phyloP scores from a whole-genome alignment of 2,113 vertebrate genomes.

The Platanista minor region DNA sequence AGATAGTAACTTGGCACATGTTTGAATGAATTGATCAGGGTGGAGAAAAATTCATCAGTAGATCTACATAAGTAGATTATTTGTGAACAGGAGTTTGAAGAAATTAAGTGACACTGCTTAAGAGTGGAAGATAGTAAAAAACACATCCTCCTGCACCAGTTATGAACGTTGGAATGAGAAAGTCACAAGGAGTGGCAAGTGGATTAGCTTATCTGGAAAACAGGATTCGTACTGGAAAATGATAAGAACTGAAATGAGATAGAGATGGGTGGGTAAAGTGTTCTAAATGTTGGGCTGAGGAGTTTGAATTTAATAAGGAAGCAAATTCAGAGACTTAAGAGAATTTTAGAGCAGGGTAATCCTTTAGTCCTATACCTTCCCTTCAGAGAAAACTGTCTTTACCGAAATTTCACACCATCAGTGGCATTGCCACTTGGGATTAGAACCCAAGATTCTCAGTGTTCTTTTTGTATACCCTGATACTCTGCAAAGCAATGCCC shows the following conservation, averaged over 20 bases:
- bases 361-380: neutral
- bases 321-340: neutral
- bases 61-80: neutral
- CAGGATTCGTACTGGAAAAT: neutral
- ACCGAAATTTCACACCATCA: neutral
- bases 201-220: neutral
- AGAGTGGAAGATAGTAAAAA: neutral
- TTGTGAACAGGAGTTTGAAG: neutral
- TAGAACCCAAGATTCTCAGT: neutral
- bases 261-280: neutral
- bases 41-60: neutral
- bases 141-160: neutral
- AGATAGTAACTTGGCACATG: neutral
- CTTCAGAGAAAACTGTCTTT: neutral
- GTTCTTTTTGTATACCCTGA: neutral
- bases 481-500: neutral
- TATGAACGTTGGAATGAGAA: neutral
- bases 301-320: slow-evolving; percentile 2
- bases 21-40: neutral
- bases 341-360: neutral
- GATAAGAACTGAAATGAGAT: neutral
- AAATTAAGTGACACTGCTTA: neutral
- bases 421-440: neutral
- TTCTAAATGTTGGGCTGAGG: neutral
- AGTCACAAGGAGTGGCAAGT: neutral